Conservation (phyloP, 1,140 invertebrate species). For the Macrocentrus cingulum region DNA sequence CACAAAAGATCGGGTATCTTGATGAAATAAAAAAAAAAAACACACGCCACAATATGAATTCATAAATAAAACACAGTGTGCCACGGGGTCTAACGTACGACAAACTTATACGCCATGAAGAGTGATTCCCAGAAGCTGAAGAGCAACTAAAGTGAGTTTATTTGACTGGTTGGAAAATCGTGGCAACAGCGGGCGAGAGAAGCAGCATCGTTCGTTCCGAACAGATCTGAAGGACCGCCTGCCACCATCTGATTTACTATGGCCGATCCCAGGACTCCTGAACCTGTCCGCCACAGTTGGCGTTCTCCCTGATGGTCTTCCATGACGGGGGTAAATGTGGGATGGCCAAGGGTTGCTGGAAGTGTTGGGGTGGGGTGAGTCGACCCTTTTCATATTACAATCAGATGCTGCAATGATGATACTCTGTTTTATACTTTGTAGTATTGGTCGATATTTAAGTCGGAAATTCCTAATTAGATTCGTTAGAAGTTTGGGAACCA, state of each 20-base stretch:
- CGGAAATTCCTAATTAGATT: too few relatives aligned
- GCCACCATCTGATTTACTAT: conserved; percentile 58
- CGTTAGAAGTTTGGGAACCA: too few relatives aligned
- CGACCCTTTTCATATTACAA: conserved; percentile 1
- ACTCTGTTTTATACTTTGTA: conserved; percentile 2
- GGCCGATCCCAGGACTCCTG: conserved; percentile 38
- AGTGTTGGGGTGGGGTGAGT: conserved; percentile 26
- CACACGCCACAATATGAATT: background rate
- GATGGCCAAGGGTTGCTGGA: conserved; percentile 26
- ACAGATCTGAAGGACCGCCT: conserved; percentile 59
- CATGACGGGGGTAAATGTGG: conserved; percentile 28
- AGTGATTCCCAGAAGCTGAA: conserved; percentile 41
- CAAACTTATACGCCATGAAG: conserved; percentile 57
- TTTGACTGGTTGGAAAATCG: conserved; percentile 31
- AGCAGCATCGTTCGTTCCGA: conserved; percentile 31
- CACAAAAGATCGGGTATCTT: conserved; percentile 20
- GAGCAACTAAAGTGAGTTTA: conserved; percentile 51
- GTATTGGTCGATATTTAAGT: too few relatives aligned
- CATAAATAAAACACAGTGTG: conserved; percentile 41
- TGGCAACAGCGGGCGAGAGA: background rate
- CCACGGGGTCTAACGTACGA: conserved; percentile 51
- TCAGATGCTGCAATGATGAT: conserved; percentile 12
- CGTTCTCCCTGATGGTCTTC: conserved; percentile 24
- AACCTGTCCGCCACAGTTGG: conserved; percentile 30
- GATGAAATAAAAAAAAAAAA: conserved; percentile 9